Evolutionary conservation across 2,797 vertebrate genomes (phyloP).

Genomic region (Sarcoramphus papa): DNA sequence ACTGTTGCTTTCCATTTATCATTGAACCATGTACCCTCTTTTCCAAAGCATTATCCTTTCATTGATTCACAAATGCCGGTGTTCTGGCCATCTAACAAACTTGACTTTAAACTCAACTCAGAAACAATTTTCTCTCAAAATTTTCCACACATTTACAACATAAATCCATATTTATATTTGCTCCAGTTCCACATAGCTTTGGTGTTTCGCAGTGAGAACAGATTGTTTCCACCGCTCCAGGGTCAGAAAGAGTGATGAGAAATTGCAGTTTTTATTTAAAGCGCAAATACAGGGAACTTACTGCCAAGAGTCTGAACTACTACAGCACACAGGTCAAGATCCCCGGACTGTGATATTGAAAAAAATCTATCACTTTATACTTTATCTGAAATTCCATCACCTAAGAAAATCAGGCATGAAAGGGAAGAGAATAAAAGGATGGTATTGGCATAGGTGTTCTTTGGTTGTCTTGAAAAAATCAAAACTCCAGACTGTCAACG

Average conservation of each 20-base stretch:
- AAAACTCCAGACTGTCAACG: not conserved
- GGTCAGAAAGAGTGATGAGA: not conserved
- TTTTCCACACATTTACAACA: not conserved
- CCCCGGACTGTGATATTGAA: not conserved
- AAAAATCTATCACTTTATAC: not conserved
- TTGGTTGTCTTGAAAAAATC: not conserved
- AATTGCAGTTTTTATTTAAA: not conserved
- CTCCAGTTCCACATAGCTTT: not conserved
- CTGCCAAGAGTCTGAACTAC: not conserved
- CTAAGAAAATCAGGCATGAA: not conserved
- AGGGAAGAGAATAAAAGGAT: not conserved
- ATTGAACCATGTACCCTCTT: not conserved
- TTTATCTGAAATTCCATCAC: not conserved
- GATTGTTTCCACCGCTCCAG: not conserved
- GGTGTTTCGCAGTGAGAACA: not conserved
- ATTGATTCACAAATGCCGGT: accelerated
- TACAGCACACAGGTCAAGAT: not conserved
- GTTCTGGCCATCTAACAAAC: not conserved
- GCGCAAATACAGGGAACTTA: not conserved
- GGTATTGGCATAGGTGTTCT: too few species aligned
- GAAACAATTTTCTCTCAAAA: not conserved
- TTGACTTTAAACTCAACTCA: not conserved
- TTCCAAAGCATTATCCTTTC: not conserved
- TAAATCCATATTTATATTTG: not conserved
- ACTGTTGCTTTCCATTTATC: not conserved